phyloP scores from a whole-genome alignment of 2,113 vertebrate species.

The human region DNA sequence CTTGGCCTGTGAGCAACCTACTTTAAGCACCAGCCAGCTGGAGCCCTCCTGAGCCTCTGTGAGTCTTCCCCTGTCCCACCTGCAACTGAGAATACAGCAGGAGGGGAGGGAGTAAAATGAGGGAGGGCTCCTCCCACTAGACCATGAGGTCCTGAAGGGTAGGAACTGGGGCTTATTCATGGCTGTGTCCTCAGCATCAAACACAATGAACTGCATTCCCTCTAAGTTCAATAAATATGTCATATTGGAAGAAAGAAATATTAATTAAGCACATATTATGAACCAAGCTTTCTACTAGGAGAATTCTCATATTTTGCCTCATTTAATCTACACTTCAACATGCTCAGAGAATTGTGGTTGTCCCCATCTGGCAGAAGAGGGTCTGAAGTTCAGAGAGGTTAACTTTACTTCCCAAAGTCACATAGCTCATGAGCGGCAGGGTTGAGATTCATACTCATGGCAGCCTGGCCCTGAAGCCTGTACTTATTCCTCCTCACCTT shows the following conservation, averaged over 20 bases:
- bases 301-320: background rate
- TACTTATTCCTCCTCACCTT: background rate
- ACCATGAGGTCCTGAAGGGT: background rate
- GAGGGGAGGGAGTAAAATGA: too few species aligned
- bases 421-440: background rate
- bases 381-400: background rate
- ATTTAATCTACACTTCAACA: background rate
- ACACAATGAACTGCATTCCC: background rate
- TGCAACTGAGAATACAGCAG: background rate
- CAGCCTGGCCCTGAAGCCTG: background rate
- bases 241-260: background rate
- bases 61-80: background rate
- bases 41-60: background rate
- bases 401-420: background rate
- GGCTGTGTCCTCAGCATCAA: background rate
- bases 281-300: background rate
- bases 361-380: background rate
- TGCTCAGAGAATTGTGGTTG: background rate
- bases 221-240: background rate
- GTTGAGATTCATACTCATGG: background rate
- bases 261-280: background rate
- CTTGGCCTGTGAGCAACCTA: too few species aligned
- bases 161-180: background rate
- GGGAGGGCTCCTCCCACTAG: too few species aligned
- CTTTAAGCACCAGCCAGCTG: background rate